Evolutionary conservation across 2,797 vertebrate genomes (phyloP).

Genomic region (Gymnothorax javanicus): DNA sequence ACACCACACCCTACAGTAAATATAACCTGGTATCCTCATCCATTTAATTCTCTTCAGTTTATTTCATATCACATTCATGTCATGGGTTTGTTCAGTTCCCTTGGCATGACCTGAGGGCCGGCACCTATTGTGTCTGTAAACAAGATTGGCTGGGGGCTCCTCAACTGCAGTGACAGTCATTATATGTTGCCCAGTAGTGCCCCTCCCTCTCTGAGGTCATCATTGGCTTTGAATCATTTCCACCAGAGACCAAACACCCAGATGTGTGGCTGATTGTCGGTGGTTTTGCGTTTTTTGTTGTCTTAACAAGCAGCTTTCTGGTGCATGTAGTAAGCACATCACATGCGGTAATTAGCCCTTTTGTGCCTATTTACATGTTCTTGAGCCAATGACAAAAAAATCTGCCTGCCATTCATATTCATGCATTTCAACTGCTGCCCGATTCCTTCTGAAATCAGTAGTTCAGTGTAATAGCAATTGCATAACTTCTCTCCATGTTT

Average conservation of each 20-base stretch:
- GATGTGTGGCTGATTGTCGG: slow-evolving; percentile 9
- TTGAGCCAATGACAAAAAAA: neutral
- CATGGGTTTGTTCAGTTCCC: neutral
- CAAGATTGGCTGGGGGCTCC: slow-evolving; percentile 17
- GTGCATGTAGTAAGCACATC: neutral
- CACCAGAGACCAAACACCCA: neutral
- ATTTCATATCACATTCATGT: slow-evolving; percentile 26
- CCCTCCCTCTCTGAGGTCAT: slow-evolving; percentile 22
- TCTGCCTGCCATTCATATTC: neutral
- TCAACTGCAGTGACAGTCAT: neutral
- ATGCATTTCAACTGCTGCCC: neutral
- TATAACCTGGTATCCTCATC: neutral
- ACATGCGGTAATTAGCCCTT: neutral
- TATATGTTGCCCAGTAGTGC: neutral
- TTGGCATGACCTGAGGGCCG: neutral
- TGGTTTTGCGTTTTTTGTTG: slow-evolving; percentile 10
- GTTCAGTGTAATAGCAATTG: neutral
- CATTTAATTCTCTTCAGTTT: neutral
- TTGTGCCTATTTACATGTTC: neutral
- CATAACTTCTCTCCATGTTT: neutral
- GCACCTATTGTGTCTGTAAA: neutral
- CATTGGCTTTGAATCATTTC: neutral
- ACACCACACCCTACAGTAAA: slow-evolving; percentile 21
- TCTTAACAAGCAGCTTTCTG: slow-evolving; percentile 20
- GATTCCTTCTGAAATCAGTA: neutral